A percentile compares a stretch with the other conserved stretches of the same genome.
Evolutionary conservation across 2,888 invertebrate species (phyloP).

Genomic region (Drosophila stalkeri): DNA sequence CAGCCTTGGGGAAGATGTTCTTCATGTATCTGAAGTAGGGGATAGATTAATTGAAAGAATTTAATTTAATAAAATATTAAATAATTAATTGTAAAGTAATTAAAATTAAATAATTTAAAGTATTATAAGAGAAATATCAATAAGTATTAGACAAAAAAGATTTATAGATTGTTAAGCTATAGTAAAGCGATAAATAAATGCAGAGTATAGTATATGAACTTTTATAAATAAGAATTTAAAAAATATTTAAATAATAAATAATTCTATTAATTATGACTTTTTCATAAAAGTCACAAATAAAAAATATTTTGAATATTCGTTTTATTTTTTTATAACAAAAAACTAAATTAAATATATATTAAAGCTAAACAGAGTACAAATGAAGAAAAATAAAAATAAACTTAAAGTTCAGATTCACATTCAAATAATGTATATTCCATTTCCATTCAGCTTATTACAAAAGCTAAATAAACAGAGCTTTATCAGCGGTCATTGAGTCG

Average conservation of each 20-base stretch:
- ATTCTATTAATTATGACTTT: too few relatives aligned
- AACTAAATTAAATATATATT: neutral
- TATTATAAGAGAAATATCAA: neutral
- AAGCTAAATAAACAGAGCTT: neutral
- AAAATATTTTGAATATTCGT: too few relatives aligned
- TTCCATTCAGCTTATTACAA: neutral
- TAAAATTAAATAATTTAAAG: neutral
- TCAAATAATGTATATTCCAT: neutral
- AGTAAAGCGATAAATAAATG: neutral
- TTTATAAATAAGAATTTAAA: too few relatives aligned
- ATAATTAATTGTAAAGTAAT: neutral
- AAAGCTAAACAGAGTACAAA: neutral
- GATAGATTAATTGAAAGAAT: too few relatives aligned
- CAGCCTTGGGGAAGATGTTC: conserved; percentile 95
- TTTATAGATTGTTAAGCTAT: neutral
- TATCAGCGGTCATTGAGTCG: neutral
- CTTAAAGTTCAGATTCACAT: neutral
- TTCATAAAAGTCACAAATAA: too few relatives aligned
- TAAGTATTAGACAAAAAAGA: neutral
- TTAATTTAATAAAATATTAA: neutral
- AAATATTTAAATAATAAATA: too few relatives aligned
- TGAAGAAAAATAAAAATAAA: neutral
- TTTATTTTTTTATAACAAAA: too few relatives aligned
- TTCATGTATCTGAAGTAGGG: conserved; percentile 90
- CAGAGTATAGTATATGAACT: too few relatives aligned